Conservation (phyloP, 2,797 vertebrate genomes). For the Poeciliopsis paucimaculata region DNA sequence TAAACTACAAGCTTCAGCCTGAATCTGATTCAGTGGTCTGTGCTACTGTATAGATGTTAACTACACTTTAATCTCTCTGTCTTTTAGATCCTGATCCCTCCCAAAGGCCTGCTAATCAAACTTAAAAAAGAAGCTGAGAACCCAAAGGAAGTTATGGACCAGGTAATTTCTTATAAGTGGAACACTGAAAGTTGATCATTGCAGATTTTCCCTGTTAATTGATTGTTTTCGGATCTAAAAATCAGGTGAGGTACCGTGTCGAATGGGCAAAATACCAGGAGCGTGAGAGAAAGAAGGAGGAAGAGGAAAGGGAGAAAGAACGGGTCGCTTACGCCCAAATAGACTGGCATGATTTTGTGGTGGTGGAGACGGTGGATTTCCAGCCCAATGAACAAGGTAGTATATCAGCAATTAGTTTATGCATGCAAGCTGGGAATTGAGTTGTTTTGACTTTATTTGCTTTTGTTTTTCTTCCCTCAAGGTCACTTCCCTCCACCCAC, state of each 20-base stretch:
- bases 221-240: slow-evolving; percentile 19
- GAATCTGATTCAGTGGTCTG: not conserved
- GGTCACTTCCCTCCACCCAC: slow-evolving; percentile 99
- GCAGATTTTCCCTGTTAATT: slow-evolving; percentile 17
- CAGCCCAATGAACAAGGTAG: slow-evolving; percentile 97
- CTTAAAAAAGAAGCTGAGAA: slow-evolving; percentile 96
- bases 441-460: not conserved
- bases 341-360: slow-evolving; percentile 99
- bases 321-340: slow-evolving; percentile 98
- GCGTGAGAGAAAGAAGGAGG: slow-evolving; percentile 96
- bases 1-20: slow-evolving; percentile 43
- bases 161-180: slow-evolving; percentile 81
- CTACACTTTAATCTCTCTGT: slow-evolving; percentile 4
- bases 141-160: slow-evolving; percentile 94
- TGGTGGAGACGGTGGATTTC: slow-evolving; percentile 98
- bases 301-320: slow-evolving; percentile 97
- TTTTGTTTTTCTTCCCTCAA: slow-evolving; percentile 52
- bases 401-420: not conserved
- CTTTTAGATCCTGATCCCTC: slow-evolving; percentile 94
- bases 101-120: slow-evolving; percentile 92
- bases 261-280: slow-evolving; percentile 99
- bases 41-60: slow-evolving; percentile 9
- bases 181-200: not conserved
- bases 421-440: not conserved
- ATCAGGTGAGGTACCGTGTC: slow-evolving; percentile 94